Evolutionary conservation across 2,888 invertebrate genomes (phyloP), one percentile per base, ranked within the genome.

Genomic region (Drosophila anomalipes): DNA sequence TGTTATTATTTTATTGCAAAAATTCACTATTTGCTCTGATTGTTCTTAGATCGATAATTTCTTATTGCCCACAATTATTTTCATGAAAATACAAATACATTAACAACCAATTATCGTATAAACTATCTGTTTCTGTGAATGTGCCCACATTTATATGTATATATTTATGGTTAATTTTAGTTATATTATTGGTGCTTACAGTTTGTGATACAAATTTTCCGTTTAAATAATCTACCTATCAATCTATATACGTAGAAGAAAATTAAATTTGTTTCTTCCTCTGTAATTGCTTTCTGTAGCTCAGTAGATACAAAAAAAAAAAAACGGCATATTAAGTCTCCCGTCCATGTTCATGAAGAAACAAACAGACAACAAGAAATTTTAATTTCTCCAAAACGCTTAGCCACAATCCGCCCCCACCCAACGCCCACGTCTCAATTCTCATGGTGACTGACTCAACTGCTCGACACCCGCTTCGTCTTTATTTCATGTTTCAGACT

Each of bases 401-500:
- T 53, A 51, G 67, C 69, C 54, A 56, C 51, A 52, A 26, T 44
- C n/a, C 58, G 54, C 35, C 30, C 19, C 60, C 28, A 44, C n/a
- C 57, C 49, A 54, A 37, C n/a, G 56, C 26, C 47, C 39, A 72
- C 52, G 33, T 54, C 35, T 66, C 65, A 66, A 66, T 71, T 59
- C 35, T 35, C 77, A 35, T 63, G 52, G 41, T 39, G 52, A 75
- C 76, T 71, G 62, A 68, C 49, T 53, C 71, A 74, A 87, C 79
- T 79, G 66, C 75, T 85, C 75, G 70, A 74, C 86, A 83, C 71
- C 66, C 81, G 74, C 74, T 90, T 88, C 83, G 82, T 86, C 70
- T 76, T 88, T 90, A 86, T 90, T 90, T 77, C 89, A 86, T 83
- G 89, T 81, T 81, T 67, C 71, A 59, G 76, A 78, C 86, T 81